Percentiles rank a stretch among this genome's conserved stretches.
These are phyloP conservation scores for Zeuzera pyrina DNA, from an alignment of 2,888 invertebrate species.

Conservation along the genomic window DNA sequence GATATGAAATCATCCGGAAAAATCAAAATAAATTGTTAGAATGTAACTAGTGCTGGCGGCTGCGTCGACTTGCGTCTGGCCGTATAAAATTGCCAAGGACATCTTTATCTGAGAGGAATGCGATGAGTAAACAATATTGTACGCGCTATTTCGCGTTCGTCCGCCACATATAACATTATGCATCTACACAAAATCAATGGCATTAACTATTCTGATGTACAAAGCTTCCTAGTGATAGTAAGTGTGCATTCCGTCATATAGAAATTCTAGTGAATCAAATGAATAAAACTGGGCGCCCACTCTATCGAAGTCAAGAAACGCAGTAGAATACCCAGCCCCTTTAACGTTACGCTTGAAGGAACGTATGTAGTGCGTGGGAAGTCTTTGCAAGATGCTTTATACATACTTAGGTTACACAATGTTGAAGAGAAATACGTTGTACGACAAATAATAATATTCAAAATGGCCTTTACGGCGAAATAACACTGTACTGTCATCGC, in stretches of 20 bases:
- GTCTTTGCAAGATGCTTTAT: constrained; percentile 41
- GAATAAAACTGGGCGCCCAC: too few relatives aligned
- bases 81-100: constrained; percentile 63
- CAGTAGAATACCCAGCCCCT: constrained; percentile 63
- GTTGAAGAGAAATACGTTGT: constrained; percentile 48
- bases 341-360: constrained; percentile 57
- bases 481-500: too few relatives aligned
- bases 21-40: constrained; percentile 38
- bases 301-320: constrained; percentile 42
- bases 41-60: constrained; percentile 19
- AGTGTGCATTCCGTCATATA: too few relatives aligned
- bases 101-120: constrained; percentile 67
- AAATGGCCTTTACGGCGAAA: background rate
- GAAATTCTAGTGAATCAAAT: too few relatives aligned
- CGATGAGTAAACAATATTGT: constrained; percentile 62
- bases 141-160: constrained; percentile 41
- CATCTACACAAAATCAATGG: too few relatives aligned
- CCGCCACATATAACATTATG: too few relatives aligned
- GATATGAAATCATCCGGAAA: too few relatives aligned
- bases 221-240: too few relatives aligned
- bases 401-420: constrained; percentile 67
- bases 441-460: constrained; percentile 23
- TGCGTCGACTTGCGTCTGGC: constrained; percentile 34
- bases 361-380: constrained; percentile 63
- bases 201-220: too few relatives aligned